Conservation (phyloP, 2,113 vertebrate species). For the Pantherophis guttatus region DNA sequence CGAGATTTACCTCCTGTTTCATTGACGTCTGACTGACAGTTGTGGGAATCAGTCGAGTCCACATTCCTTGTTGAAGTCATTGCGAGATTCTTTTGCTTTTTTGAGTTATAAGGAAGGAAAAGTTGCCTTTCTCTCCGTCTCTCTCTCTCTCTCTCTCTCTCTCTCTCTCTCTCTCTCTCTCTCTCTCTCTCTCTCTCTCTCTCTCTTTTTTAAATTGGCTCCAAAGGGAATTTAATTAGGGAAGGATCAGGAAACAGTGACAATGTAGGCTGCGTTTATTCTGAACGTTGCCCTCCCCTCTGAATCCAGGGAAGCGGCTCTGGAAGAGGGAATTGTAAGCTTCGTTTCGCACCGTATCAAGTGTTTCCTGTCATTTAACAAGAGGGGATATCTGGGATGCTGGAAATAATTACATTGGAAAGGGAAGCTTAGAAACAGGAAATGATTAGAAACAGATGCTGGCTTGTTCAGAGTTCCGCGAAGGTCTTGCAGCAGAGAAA, state of each 20-base stretch:
- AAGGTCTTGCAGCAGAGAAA: not conserved
- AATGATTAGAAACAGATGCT: not conserved
- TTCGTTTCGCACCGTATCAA: not conserved
- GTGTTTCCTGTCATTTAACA: not conserved
- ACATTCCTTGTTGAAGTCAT: not conserved
- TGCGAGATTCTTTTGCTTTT: not conserved
- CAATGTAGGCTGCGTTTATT: not conserved
- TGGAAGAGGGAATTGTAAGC: too few species aligned
- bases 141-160: too few species aligned
- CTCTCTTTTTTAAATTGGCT: not conserved
- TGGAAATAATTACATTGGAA: not conserved
- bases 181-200: not conserved
- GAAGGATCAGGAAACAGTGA: not conserved
- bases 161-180: too few species aligned
- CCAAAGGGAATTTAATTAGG: not conserved
- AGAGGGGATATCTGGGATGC: not conserved
- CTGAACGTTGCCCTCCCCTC: accelerated
- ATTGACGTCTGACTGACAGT: not conserved
- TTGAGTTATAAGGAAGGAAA: not conserved
- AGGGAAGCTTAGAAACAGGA: not conserved
- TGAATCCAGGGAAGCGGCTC: not conserved
- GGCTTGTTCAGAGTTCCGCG: not conserved
- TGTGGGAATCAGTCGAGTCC: not conserved
- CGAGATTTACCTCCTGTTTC: not conserved
- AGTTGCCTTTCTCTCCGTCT: not conserved